Conservation (phyloP, 2,113 vertebrate species). For the Alligator sinensis region DNA sequence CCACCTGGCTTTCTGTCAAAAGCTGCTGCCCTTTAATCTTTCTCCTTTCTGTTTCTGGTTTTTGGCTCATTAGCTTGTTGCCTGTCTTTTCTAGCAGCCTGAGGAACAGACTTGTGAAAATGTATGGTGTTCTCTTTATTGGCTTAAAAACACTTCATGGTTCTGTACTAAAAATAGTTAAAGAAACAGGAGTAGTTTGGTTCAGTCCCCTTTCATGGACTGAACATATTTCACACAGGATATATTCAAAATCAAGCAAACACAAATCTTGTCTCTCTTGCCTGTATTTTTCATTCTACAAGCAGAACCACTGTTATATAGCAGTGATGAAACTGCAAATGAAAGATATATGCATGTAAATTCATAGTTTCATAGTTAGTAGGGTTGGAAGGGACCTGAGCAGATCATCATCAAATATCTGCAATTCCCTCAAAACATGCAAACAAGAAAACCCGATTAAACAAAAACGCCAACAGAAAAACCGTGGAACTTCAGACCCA, state of each 20-base stretch:
- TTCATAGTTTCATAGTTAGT: no score
- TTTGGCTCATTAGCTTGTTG: conserved; percentile 1
- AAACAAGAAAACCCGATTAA: neutral
- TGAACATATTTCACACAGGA: neutral
- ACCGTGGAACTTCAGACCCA: neutral
- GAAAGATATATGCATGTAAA: neutral
- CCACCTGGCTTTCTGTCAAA: conserved; percentile 19
- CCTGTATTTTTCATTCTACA: neutral
- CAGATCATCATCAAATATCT: neutral
- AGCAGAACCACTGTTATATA: neutral
- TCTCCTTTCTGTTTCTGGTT: conserved; percentile 18
- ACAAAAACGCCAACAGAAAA: neutral
- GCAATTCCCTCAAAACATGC: neutral
- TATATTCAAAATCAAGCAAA: neutral
- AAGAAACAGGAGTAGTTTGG: neutral
- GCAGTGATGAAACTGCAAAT: neutral
- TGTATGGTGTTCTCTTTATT: neutral
- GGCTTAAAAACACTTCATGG: neutral
- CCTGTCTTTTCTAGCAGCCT: neutral
- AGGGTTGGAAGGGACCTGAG: neutral
- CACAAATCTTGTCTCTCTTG: neutral
- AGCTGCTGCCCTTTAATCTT: conserved; percentile 48
- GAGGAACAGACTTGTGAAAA: neutral
- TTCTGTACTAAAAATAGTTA: neutral
- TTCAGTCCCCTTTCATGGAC: neutral